A percentile compares a stretch with the other conserved stretches of the same genome.
These are phyloP conservation scores for Galagoides demidoff DNA, from an alignment of 2,797 vertebrate genomes.

Conservation along the genomic window DNA sequence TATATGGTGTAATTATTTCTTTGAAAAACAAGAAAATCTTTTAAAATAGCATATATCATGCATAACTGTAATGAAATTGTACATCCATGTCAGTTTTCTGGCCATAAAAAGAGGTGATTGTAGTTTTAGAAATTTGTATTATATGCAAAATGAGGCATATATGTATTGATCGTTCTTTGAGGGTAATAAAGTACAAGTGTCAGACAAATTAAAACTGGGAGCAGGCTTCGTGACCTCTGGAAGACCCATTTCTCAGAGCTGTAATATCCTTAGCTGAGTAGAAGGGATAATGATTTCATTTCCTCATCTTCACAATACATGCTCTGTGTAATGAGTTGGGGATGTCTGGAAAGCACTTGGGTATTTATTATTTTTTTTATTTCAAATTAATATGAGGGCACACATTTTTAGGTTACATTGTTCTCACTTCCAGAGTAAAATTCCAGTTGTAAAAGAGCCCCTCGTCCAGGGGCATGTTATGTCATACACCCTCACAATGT, in stretches of 20 bases:
- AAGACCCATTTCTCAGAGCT: background rate
- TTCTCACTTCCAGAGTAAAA: too few relatives aligned
- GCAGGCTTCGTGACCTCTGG: background rate
- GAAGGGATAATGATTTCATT: background rate
- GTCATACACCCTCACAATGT: too few relatives aligned
- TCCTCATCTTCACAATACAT: background rate
- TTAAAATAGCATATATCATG: background rate
- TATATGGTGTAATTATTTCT: constrained; percentile 49
- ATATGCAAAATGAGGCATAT: background rate
- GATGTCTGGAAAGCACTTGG: background rate
- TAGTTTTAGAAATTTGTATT: background rate
- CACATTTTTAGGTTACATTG: too few relatives aligned
- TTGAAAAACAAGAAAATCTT: background rate
- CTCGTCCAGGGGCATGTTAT: too few relatives aligned
- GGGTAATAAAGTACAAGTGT: background rate
- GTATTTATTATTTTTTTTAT: background rate
- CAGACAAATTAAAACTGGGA: constrained; percentile 11
- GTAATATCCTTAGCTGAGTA: background rate
- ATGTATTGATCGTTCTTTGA: background rate
- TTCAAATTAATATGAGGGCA: too few relatives aligned
- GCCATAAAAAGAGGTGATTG: background rate
- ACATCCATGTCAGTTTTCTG: background rate
- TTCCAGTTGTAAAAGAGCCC: too few relatives aligned
- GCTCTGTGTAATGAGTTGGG: background rate
- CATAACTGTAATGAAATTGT: background rate